A percentile compares a stretch with the other conserved stretches of the same genome.
Evolutionary conservation across 2,113 vertebrate species (phyloP).

Genomic region (Propithecus coquereli): DNA sequence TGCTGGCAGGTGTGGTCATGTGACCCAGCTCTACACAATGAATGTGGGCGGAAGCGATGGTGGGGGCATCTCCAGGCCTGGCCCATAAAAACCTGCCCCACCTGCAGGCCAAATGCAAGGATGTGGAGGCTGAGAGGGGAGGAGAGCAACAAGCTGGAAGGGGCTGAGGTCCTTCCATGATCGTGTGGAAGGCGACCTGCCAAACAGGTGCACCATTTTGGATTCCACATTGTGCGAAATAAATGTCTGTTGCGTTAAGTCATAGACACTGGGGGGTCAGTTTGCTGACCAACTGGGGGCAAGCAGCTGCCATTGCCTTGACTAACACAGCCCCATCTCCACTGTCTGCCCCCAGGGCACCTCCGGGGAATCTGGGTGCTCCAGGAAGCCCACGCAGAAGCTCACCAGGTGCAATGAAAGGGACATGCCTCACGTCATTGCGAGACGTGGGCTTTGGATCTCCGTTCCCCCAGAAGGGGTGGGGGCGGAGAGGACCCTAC

Average conservation of each 20-base stretch:
- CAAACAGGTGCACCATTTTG: not conserved
- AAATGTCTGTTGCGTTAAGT: not conserved
- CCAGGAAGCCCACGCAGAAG: not conserved
- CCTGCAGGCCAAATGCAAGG: not conserved
- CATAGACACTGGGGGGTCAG: not conserved
- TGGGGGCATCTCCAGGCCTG: not conserved
- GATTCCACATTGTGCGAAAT: not conserved
- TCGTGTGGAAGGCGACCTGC: not conserved
- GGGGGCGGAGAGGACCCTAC: not conserved
- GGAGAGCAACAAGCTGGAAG: not conserved
- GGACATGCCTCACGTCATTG: rapidly evolving
- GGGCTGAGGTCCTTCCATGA: not conserved
- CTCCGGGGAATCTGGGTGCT: not conserved
- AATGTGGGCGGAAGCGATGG: not conserved
- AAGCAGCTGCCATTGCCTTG: not conserved
- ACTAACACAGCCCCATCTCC: not conserved
- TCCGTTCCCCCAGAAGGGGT: not conserved
- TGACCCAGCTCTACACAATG: not conserved
- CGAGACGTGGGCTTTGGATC: not conserved
- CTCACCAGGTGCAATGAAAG: not conserved
- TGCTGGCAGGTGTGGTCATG: not conserved
- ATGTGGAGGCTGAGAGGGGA: not conserved
- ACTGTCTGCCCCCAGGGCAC: not conserved
- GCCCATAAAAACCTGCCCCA: not conserved
- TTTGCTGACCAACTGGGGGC: not conserved